Percentiles rank a stretch among this genome's conserved stretches.
These are phyloP conservation scores for Eubasilissa regina DNA, from an alignment of 1,140 invertebrate genomes.

Conservation along the genomic window DNA sequence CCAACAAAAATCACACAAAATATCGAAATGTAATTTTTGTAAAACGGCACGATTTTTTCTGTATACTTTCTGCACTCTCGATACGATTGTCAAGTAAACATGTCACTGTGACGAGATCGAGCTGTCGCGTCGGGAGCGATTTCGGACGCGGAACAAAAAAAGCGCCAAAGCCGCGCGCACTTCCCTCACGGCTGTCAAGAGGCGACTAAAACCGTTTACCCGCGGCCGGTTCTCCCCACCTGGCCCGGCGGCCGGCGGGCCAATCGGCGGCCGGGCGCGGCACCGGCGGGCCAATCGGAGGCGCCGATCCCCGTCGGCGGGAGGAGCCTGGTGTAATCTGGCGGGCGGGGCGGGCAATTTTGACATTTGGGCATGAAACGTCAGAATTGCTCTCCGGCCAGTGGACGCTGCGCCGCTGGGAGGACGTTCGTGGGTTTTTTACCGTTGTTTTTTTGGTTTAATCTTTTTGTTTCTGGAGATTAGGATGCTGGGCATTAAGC, in stretches of 20 bases:
- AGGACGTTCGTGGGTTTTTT: constrained; percentile 27
- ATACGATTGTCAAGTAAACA: constrained; percentile 2
- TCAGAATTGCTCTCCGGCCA: constrained; percentile 32
- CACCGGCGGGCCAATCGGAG: constrained; percentile 7
- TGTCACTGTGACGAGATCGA: neutral
- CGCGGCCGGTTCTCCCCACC: constrained; percentile 36
- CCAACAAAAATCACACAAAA: neutral
- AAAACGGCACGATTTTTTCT: neutral
- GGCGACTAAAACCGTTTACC: constrained; percentile 40
- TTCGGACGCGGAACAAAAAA: constrained; percentile 3
- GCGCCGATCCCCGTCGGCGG: neutral
- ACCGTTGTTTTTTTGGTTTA: constrained; percentile 18
- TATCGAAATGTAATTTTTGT: neutral
- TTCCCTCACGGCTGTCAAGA: constrained; percentile 34
- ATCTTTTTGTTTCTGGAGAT: constrained; percentile 21
- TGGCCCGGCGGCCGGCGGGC: neutral
- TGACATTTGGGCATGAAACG: constrained; percentile 30
- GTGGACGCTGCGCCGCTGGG: constrained; percentile 13
- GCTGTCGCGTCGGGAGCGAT: constrained; percentile 6
- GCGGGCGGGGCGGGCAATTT: constrained; percentile 32
- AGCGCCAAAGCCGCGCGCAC: constrained; percentile 1
- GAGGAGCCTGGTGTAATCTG: constrained; percentile 7
- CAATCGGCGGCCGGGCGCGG: constrained; percentile 8
- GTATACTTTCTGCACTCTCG: neutral
- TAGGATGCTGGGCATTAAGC: constrained; percentile 34